Base-by-base conservation (phyloP, 2,113 vertebrate genomes). In the Thunnus thynnus region DNA sequence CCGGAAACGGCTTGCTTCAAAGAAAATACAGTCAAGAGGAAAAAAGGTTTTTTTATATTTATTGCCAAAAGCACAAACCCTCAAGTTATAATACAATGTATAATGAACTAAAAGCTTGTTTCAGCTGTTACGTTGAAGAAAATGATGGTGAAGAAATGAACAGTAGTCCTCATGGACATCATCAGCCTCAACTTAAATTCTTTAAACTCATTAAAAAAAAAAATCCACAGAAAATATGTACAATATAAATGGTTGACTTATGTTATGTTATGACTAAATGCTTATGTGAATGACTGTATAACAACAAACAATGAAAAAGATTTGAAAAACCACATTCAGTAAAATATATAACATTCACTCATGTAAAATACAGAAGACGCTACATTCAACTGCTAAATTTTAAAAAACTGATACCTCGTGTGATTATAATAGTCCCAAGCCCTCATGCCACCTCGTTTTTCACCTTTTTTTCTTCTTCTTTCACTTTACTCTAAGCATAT, bases 51-150 rank as follows among this genome's bases (percentile, higher is more conserved):
- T 57, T 69, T 18, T 18, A n/a, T 20, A 5, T 71, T 67, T 72
- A 80, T 55, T 76, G 9, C 3, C 6, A 58, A 50, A 57, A 65
- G 50, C 25, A 62, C n/a, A 78, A 78, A 60, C 1, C 12, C 3
- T 47, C 17, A 63, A 47, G 48, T 32, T 48, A 36, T 0, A 55
- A 22, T 18, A 13, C n/a, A 36, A 27, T 54, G 22, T 3, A 51
- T 17, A 3, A 52, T 62, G 13, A 16, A 36, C 2, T 9, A 13
- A 47, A 50, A 22, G 22, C n/a, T n/a, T 64, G 4, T 25, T 20
- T n/a, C 1, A 3, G 3, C 1, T 16, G 3, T 46, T 61, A 16
- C 17, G 20, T 36, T 14, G 13, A 17, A 32, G 16, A 3, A 30
- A 1, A 55, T 13, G 0, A 44, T 14, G 7, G 8, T 44, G 2